A percentile compares a stretch with the other conserved stretches of the same genome.
Evolutionary conservation across 2,113 vertebrate genomes (phyloP).

Genomic region (Rhynchomys soricoides): DNA sequence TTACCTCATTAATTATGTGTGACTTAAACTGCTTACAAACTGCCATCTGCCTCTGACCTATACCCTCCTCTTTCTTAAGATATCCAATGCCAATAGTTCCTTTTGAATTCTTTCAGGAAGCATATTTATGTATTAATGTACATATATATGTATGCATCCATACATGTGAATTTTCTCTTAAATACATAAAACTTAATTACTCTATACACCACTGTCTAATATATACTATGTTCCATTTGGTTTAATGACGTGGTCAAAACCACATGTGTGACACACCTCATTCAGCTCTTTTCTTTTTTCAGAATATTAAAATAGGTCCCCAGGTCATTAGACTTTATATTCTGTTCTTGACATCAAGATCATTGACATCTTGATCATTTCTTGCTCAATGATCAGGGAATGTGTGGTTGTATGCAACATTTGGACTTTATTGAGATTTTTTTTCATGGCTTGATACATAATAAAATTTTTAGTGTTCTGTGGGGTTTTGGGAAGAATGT

Average conservation of each 20-base stretch:
- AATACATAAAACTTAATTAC: constrained; percentile 25
- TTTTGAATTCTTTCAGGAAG: constrained; percentile 53
- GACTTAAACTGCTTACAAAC: constrained; percentile 27
- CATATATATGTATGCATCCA: no score
- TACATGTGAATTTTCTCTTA: constrained; percentile 15
- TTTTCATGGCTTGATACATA: constrained; percentile 41
- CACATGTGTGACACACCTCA: constrained; percentile 17
- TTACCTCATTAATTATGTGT: constrained; percentile 45
- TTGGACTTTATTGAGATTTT: constrained; percentile 57
- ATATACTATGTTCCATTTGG: constrained; percentile 30
- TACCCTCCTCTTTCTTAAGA: neutral
- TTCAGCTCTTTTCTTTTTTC: neutral
- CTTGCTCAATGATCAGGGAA: constrained; percentile 56
- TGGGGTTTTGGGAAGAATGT: constrained; percentile 61
- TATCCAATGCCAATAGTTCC: constrained; percentile 28
- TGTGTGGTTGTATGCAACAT: constrained; percentile 57
- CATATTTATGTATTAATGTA: constrained; percentile 57
- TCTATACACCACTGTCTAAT: constrained; percentile 25
- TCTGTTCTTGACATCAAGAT: constrained; percentile 40
- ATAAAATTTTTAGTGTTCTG: constrained; percentile 36
- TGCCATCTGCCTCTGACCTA: neutral
- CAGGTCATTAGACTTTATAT: neutral
- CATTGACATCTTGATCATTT: no score
- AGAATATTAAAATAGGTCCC: neutral
- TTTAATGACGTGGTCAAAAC: neutral